A percentile compares a stretch with the other conserved stretches of the same genome.
These are phyloP conservation scores for Eustalomyia histrio DNA, from an alignment of 2,888 invertebrate species.

Conservation along the genomic window DNA sequence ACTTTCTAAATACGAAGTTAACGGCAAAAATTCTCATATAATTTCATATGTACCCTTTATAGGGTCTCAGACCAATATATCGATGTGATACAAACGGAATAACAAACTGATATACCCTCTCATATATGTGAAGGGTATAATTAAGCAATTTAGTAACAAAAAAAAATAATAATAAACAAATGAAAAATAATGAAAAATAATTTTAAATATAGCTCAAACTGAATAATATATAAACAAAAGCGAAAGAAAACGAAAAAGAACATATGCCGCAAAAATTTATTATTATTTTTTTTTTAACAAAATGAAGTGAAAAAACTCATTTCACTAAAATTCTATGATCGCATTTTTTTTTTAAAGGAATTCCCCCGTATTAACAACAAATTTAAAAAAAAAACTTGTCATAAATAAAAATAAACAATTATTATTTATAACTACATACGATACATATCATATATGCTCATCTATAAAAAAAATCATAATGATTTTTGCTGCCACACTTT, in stretches of 20 bases:
- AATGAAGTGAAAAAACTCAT: constrained; percentile 22
- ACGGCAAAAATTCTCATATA: no score
- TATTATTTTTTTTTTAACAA: no score
- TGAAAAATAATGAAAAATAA: neutral
- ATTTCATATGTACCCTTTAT: no score
- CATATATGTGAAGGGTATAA: no score
- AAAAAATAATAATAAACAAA: neutral
- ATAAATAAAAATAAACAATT: constrained; percentile 15
- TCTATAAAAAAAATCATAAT: neutral
- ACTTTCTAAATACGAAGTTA: no score
- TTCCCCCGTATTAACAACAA: constrained; percentile 26
- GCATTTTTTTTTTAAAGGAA: constrained; percentile 29
- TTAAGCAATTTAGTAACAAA: no score
- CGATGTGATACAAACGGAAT: no score
- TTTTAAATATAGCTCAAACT: neutral
- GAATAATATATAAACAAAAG: constrained; percentile 2
- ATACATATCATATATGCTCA: neutral
- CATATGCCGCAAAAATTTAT: neutral
- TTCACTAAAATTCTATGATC: constrained; percentile 18
- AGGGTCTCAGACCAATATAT: no score
- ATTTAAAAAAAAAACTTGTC: neutral
- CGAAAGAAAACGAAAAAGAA: constrained; percentile 10
- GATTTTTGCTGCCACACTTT: neutral
- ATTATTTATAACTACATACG: no score
- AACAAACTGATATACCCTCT: no score